Evolutionary conservation across 2,888 invertebrate species (phyloP).

Genomic region (Carabus problematicus): DNA sequence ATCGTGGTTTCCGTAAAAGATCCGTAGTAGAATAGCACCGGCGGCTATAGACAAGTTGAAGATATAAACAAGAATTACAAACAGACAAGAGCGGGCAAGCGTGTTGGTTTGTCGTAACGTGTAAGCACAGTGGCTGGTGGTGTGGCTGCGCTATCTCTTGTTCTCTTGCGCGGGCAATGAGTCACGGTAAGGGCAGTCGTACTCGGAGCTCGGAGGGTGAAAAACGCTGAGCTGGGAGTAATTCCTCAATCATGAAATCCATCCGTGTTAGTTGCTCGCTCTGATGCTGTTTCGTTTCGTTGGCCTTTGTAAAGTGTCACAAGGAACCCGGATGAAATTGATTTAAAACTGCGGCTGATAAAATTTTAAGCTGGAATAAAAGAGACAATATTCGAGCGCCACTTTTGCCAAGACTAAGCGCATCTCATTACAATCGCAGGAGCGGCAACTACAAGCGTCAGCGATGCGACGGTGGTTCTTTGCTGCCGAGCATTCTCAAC

Average conservation of each 20-base stretch:
- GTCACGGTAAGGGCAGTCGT: background rate
- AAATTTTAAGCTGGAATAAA: slow-evolving; percentile 37
- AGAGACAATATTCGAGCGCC: slow-evolving; percentile 14
- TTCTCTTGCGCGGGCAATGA: background rate
- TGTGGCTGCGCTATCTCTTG: background rate
- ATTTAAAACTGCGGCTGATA: slow-evolving; percentile 41
- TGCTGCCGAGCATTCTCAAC: too few species aligned
- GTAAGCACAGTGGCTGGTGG: background rate
- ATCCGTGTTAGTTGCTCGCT: slow-evolving; percentile 26
- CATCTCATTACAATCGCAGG: slow-evolving; percentile 10
- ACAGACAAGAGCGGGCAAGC: too few species aligned
- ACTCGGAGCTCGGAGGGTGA: slow-evolving; percentile 24
- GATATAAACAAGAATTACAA: too few species aligned
- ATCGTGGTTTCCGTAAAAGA: too few species aligned
- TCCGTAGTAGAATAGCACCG: too few species aligned
- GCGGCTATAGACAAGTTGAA: too few species aligned
- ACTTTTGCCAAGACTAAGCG: slow-evolving; percentile 5
- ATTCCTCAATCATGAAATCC: slow-evolving; percentile 42
- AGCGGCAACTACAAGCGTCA: slow-evolving; percentile 3
- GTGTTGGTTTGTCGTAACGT: background rate
- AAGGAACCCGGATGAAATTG: slow-evolving; percentile 38
- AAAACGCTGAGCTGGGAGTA: slow-evolving; percentile 40
- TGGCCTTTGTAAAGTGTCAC: slow-evolving; percentile 41
- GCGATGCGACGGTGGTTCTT: too few species aligned
- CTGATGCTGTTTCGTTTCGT: slow-evolving; percentile 15